Evolutionary conservation across 2,888 invertebrate genomes (phyloP), one percentile per base, ranked within the genome.

Genomic region (Erebia aethiops): DNA sequence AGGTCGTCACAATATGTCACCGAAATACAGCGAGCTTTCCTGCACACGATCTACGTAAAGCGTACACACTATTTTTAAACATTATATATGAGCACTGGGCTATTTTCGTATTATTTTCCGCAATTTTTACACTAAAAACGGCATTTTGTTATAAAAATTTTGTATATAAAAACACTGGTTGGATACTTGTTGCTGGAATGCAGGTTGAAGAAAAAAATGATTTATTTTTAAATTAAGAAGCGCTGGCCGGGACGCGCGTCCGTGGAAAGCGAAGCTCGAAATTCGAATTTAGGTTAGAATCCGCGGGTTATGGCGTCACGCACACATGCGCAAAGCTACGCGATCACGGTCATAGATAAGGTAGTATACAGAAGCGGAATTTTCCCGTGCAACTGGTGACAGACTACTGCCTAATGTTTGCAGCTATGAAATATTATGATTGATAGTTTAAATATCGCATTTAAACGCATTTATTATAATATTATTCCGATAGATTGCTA

Each of bases 261-360:
- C 83, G 84, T 81, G 86, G 82, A 82, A 84, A 85, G 86, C 85
- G 83, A 85, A 85, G 87, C 86, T 86, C 85, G 88, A 82, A 87
- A 89, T 91, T 92, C 87, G 87, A 86, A 91, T 91, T 91, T 92
- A 91, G 92, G 92, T 92, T 93, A 91, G 90, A 90, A 89, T 89
- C 82, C 86, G 88, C 87, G 89, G 86, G 89, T 84, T 85, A 89
- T 80, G 87, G 87, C 87, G 87, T 87, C 86, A 87, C 85, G 77
- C 88, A 89, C 88, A 89, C 90, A 89, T 87, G 89, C 91, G 90
- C 89, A 86, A 72, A 81, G 70, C 54, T 77, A 82, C 80, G 77
- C 75, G 78, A 65, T 83, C 77, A 80, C 69, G 70, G 77, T 46
- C 92, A 91, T 82, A 89, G 92, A 90, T 61, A 79, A 80, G 18